Base-by-base conservation (phyloP, 1,140 invertebrate genomes). In the Magallana ariakensis region DNA sequence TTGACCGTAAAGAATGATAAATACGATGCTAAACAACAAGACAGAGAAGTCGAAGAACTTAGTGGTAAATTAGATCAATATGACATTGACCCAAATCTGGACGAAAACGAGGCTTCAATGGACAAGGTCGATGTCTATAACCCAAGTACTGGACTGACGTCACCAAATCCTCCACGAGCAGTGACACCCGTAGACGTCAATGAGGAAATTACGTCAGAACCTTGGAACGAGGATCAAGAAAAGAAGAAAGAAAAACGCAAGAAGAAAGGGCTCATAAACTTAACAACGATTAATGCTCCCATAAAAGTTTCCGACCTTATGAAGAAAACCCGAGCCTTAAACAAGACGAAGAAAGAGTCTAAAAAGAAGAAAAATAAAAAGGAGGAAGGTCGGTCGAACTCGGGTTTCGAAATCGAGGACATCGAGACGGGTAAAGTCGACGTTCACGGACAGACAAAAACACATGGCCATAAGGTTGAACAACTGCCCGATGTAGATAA, bases 11-110 rank as follows among this genome's bases (percentile, higher is more conserved):
- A 75, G 19, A 75, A 33, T 26, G 66, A 75, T 75, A 75, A 33
- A 13, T 75, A 75, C 33, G 66, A 26, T 10, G 13, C 66, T 11
- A 75, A 75, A 26, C 13, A 19, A 3, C 66, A 75, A 75, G 66
- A 75, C 22, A 19, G 66, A 75, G 66, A 75, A 26, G 22, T 75
- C 13, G 66, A 19, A 15, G 66, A 75, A 75, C 19, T 33, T 9
- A 26, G 22, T 22, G 22, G 19, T 22, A 33, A 22, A 11, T 10
- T 11, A 22, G 66, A 75, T 26, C 66, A 75, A 26, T 75, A 75
- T 75, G 66, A 75, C 66, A 22, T 75, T 22, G 13, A 75, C 33
- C 66, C 66, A 75, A 75, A 75, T 22, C 13, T 75, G 66, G 66
- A 75, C 66, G 66, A 75, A 75, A 75, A 22, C 11, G 66, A 75